Conservation (phyloP, 2,797 vertebrate species). For the Acipenser transmontanus region DNA sequence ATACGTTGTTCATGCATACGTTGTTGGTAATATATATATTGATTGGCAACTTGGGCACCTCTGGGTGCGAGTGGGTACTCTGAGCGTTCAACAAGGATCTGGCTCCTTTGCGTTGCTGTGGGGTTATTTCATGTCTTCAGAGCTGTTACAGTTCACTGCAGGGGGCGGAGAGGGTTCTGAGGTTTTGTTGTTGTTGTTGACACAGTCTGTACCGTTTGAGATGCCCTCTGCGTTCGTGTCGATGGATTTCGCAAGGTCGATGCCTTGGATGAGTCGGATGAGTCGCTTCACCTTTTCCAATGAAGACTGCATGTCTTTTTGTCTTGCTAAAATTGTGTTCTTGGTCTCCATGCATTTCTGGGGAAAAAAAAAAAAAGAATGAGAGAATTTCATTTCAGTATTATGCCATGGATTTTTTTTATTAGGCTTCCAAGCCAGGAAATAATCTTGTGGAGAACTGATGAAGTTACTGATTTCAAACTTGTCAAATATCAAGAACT, state of each 20-base stretch:
- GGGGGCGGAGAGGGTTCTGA: slow-evolving; percentile 73
- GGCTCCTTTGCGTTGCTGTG: slow-evolving; percentile 46
- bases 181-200: slow-evolving; percentile 61
- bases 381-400: too few relatives aligned
- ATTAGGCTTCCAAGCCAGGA: too few relatives aligned
- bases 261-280: slow-evolving; percentile 93
- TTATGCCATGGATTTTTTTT: too few relatives aligned
- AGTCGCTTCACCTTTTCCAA: slow-evolving; percentile 94
- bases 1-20: too few relatives aligned
- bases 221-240: slow-evolving; percentile 59
- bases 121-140: slow-evolving; percentile 85
- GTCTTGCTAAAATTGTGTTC: slow-evolving; percentile 87
- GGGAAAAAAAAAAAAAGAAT: slow-evolving; percentile 24
- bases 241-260: slow-evolving; percentile 82
- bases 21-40: slow-evolving; percentile 74
- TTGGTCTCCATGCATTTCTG: slow-evolving; percentile 99
- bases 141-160: slow-evolving; percentile 84
- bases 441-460: too few relatives aligned
- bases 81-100: slow-evolving; percentile 31
- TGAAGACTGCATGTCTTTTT: slow-evolving; percentile 96
- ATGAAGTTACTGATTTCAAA: too few relatives aligned
- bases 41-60: slow-evolving; percentile 97
- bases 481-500: too few relatives aligned
- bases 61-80: slow-evolving; percentile 76
- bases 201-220: slow-evolving; percentile 66